These are phyloP conservation scores for Dryobates pubescens DNA, from an alignment of 2,797 vertebrate species.

Conservation along the genomic window DNA sequence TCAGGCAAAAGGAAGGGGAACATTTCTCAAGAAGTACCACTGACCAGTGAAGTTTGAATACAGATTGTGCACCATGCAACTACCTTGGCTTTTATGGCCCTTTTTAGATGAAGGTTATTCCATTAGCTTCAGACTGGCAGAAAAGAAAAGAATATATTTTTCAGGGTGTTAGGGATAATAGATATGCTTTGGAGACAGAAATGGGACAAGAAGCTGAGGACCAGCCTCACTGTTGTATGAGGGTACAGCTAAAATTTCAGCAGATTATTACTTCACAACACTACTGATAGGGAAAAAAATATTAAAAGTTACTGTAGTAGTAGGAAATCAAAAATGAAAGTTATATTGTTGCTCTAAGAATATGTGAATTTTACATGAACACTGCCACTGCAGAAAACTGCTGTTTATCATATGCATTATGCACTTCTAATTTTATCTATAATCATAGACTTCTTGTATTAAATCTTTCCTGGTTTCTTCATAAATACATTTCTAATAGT, in stretches of 20 bases:
- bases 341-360: neutral
- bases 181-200: neutral
- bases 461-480: constrained; percentile 6
- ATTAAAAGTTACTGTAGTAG: neutral
- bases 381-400: constrained; percentile 13
- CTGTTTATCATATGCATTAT: constrained; percentile 27
- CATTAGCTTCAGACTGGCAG: neutral
- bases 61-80: neutral
- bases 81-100: neutral
- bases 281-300: neutral
- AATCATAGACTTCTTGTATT: neutral
- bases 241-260: neutral
- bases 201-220: neutral
- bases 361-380: neutral
- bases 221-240: neutral
- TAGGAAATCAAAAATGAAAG: neutral
- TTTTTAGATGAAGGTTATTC: neutral
- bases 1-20: neutral
- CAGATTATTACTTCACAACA: neutral
- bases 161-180: neutral
- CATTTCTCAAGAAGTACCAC: neutral
- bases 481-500: neutral
- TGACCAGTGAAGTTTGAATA: neutral
- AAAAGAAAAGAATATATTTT: neutral
- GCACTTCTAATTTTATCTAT: constrained; percentile 35